phyloP scores from a whole-genome alignment of 2,797 vertebrate species.

The Sebastes itinus region DNA sequence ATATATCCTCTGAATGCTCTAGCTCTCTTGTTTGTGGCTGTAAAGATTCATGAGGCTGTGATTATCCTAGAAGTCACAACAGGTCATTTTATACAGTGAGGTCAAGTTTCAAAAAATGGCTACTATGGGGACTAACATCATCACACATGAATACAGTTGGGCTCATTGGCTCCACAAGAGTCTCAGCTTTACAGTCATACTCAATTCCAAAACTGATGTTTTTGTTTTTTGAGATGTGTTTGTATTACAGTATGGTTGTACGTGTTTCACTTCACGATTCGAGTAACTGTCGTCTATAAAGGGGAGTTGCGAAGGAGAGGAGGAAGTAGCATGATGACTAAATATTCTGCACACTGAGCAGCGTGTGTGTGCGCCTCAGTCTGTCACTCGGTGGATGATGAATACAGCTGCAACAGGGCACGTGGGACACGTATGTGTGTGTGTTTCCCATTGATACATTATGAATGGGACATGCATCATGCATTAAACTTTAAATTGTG shows the following conservation, averaged over 20 bases:
- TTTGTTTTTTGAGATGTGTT: background rate
- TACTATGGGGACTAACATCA: too few species aligned
- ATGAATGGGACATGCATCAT: background rate
- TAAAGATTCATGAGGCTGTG: too few species aligned
- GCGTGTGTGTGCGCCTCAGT: slow-evolving; percentile 19
- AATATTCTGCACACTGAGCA: slow-evolving; percentile 68
- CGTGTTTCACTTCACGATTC: background rate
- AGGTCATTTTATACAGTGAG: too few species aligned
- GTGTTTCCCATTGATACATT: slow-evolving; percentile 20
- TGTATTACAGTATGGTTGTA: background rate
- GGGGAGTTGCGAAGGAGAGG: background rate
- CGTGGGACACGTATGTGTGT: slow-evolving; percentile 10
- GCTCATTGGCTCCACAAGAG: too few species aligned
- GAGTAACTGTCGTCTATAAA: background rate
- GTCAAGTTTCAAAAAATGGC: too few species aligned
- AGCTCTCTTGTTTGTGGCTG: too few species aligned
- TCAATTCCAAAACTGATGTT: too few species aligned
- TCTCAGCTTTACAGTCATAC: too few species aligned
- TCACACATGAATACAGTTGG: too few species aligned
- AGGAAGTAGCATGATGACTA: slow-evolving; percentile 49
- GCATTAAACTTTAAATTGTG: slow-evolving; percentile 2
- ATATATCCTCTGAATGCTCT: too few species aligned
- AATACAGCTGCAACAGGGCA: slow-evolving; percentile 27
- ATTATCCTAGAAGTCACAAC: too few species aligned
- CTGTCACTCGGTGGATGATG: slow-evolving; percentile 45